Evolutionary conservation across 2,113 vertebrate species (phyloP).

Genomic region (Pollimyrus isidori): DNA sequence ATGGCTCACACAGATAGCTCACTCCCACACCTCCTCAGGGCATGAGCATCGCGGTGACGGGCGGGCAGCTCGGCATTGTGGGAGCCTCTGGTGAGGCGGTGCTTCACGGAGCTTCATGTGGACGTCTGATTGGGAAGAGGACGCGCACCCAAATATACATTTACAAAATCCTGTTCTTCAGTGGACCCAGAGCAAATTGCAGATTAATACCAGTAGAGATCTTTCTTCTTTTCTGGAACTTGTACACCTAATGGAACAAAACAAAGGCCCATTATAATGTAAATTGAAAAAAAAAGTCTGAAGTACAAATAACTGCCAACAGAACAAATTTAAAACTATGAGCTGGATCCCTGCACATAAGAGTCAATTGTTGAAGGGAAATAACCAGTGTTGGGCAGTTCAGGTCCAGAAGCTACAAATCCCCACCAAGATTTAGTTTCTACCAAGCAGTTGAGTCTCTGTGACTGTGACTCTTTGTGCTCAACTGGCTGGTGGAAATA

Average conservation of each 20-base stretch:
- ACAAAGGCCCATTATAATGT: constrained; percentile 8
- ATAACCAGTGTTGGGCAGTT: background rate
- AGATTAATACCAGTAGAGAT: constrained; percentile 41
- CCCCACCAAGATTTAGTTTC: background rate
- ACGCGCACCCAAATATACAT: background rate
- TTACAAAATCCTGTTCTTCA: background rate
- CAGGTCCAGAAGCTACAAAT: background rate
- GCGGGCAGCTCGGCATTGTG: background rate
- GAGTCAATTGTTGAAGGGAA: background rate
- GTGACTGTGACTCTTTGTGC: background rate
- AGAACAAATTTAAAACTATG: background rate
- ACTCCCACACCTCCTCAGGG: background rate
- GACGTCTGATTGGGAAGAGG: background rate
- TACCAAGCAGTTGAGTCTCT: background rate
- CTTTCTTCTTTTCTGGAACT: constrained; percentile 44
- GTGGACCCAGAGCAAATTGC: background rate
- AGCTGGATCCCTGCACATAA: background rate
- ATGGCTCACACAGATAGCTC: background rate
- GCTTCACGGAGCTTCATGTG: background rate
- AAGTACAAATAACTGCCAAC: background rate
- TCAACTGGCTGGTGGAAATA: background rate
- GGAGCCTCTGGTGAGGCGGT: background rate
- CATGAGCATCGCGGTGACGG: background rate
- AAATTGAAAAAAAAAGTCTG: background rate
- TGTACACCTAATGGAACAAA: constrained; percentile 58